phyloP scores from a whole-genome alignment of 1,140 invertebrate species.

The Calliopsis andreniformis region DNA sequence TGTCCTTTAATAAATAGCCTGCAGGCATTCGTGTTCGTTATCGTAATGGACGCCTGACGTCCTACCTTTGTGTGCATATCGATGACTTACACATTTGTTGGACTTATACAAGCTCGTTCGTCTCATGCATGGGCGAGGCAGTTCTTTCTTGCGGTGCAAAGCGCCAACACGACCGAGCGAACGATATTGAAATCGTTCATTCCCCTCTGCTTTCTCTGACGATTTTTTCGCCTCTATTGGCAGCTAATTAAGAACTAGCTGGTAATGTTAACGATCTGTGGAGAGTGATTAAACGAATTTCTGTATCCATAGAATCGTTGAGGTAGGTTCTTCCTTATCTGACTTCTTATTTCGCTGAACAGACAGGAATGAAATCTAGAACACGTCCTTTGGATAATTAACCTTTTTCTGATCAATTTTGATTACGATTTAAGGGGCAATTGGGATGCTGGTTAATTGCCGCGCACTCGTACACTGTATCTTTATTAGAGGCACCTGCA shows the following conservation, averaged over 20 bases:
- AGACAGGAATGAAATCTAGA: not conserved
- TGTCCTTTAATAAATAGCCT: constrained; percentile 10
- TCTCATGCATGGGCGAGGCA: not conserved
- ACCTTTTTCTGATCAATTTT: not conserved
- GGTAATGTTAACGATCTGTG: not conserved
- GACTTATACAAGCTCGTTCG: no score
- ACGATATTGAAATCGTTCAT: constrained; percentile 15
- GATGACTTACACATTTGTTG: not conserved
- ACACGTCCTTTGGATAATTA: not conserved
- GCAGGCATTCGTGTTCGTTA: constrained; percentile 15
- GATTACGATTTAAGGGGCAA: not conserved
- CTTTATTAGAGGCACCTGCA: constrained; percentile 9
- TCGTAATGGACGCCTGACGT: constrained; percentile 14
- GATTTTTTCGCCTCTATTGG: not conserved
- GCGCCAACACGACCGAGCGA: not conserved
- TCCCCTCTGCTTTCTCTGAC: constrained; percentile 9
- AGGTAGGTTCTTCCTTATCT: not conserved
- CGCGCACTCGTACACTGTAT: constrained; percentile 28
- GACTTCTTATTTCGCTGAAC: not conserved
- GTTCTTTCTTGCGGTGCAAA: constrained; percentile 7
- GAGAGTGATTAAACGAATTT: not conserved
- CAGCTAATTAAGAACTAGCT: not conserved
- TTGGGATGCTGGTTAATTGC: constrained; percentile 19
- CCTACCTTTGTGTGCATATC: not conserved
- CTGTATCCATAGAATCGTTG: not conserved